Conservation (phyloP, 2,797 vertebrate genomes). For the Amazona finschi region DNA sequence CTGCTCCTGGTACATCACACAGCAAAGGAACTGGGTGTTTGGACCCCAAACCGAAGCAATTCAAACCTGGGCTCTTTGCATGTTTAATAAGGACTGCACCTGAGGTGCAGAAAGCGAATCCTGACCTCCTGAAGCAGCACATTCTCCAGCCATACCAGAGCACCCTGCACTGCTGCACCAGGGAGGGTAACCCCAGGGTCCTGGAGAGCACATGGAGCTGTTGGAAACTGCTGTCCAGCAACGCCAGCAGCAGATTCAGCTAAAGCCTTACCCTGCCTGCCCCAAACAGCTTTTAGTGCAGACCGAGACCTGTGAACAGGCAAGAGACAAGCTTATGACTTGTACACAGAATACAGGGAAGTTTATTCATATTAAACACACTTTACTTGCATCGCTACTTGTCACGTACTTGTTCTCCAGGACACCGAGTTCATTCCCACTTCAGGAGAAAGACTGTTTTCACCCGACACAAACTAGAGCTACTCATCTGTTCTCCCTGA, state of each 20-base stretch:
- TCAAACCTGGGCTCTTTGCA: not conserved
- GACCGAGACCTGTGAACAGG: not conserved
- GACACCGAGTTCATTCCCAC: not conserved
- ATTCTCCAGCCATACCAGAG: not conserved
- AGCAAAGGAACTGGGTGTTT: accelerated
- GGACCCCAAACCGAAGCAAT: not conserved
- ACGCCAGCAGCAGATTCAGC: not conserved
- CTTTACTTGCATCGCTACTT: not conserved
- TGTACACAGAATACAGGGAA: not conserved
- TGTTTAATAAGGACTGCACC: accelerated
- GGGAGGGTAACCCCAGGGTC: not conserved
- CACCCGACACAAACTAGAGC: not conserved
- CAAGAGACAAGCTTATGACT: not conserved
- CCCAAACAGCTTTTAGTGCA: not conserved
- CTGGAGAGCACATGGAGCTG: not conserved
- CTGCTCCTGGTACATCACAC: not conserved
- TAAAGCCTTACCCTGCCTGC: not conserved
- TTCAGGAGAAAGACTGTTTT: not conserved
- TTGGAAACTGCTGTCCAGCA: not conserved
- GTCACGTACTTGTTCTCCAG: not conserved
- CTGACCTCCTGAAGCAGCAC: not conserved
- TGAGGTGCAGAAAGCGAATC: not conserved
- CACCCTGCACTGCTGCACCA: not conserved
- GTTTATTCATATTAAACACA: constrained; percentile 39
- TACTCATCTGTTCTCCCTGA: not conserved